phyloP scores from a whole-genome alignment of 30 jellyfish, hydroid and myxozoan species.

The Hydractinia symbiolongicarpus region DNA sequence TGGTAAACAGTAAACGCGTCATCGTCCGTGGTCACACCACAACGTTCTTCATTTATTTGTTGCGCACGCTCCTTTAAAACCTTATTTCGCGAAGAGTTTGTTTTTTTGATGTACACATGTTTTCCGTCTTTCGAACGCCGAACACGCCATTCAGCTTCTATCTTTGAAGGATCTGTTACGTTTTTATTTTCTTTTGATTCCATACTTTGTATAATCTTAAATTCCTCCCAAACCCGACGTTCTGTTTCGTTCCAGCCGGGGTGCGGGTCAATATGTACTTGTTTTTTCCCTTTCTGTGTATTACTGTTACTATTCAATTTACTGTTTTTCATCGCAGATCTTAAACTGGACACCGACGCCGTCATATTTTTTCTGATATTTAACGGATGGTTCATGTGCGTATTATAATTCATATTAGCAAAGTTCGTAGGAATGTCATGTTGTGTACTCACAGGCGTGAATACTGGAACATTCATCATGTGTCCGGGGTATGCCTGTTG shows the following conservation, averaged over 20 bases:
- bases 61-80: slow-evolving; percentile 84
- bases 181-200: slow-evolving; percentile 64
- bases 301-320: not conserved
- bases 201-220: slow-evolving; percentile 80
- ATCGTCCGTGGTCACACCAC: slow-evolving; percentile 94
- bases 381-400: not conserved
- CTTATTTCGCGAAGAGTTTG: slow-evolving; percentile 52
- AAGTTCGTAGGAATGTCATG: not conserved
- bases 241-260: slow-evolving; percentile 89
- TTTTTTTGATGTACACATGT: slow-evolving; percentile 77
- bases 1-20: slow-evolving; percentile 80
- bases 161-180: slow-evolving; percentile 37
- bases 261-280: slow-evolving; percentile 82
- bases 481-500: not conserved
- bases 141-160: slow-evolving; percentile 93
- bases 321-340: slow-evolving; percentile 43
- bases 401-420: not conserved
- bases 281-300: slow-evolving; percentile 21
- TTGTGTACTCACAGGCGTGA: slow-evolving; percentile 2
- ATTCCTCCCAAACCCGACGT: slow-evolving; percentile 94
- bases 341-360: slow-evolving; percentile 19
- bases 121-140: slow-evolving; percentile 97
- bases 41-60: slow-evolving; percentile 68
- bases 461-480: slow-evolving; percentile 10
- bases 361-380: not conserved